Evolutionary conservation across 2,797 vertebrate species (phyloP).

Genomic region (Acrocephalus scirpaceus): DNA sequence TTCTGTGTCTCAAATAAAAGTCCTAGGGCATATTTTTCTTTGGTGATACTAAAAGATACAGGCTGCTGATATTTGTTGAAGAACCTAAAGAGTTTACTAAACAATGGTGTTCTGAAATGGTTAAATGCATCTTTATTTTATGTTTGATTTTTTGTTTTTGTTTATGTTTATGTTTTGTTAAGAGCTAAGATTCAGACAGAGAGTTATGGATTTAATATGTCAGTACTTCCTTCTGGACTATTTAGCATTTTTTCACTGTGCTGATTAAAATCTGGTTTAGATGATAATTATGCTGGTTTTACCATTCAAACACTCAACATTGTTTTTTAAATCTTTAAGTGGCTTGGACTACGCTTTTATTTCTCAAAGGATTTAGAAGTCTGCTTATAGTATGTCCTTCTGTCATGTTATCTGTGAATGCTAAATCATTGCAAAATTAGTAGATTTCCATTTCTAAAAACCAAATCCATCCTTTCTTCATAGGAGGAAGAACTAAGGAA

Average conservation of each 20-base stretch:
- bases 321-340: conserved; percentile 68
- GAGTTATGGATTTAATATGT: conserved; percentile 36
- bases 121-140: background rate
- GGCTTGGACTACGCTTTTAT: conserved; percentile 42
- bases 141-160: background rate
- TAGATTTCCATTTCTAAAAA: conserved; percentile 66
- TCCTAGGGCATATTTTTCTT: background rate
- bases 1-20: background rate
- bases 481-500: conserved; percentile 98
- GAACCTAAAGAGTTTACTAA: background rate
- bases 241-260: conserved; percentile 53
- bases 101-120: background rate
- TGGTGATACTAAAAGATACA: background rate
- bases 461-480: conserved; percentile 1
- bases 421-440: conserved; percentile 64
- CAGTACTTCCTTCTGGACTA: background rate
- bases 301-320: conserved; percentile 50
- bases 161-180: background rate
- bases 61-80: background rate
- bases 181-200: background rate
- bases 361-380: conserved; percentile 56
- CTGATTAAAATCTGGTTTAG: conserved; percentile 65
- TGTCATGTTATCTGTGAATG: conserved; percentile 49
- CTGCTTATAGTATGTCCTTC: conserved; percentile 49
- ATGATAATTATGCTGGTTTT: conserved; percentile 52